Conservation (phyloP, 2,888 invertebrate species). For the Julus scanicus region DNA sequence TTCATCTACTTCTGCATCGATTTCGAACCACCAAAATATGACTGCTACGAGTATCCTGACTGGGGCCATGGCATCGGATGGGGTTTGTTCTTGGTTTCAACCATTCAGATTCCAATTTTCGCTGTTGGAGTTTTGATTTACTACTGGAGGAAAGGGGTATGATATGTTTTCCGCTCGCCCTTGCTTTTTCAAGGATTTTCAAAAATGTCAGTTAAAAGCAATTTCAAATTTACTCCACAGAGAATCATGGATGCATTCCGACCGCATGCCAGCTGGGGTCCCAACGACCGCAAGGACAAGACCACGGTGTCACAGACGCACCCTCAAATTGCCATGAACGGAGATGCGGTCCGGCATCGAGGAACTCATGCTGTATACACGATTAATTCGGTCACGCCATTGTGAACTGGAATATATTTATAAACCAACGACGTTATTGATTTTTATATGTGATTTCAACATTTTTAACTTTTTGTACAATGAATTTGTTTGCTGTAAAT, state of each 20-base stretch:
- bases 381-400: neutral
- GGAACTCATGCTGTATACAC: neutral
- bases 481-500: neutral
- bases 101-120: conserved; percentile 62
- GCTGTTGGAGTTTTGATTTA: conserved; percentile 58
- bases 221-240: conserved; percentile 57
- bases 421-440: neutral
- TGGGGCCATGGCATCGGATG: conserved; percentile 62
- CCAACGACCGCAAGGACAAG: conserved; percentile 55
- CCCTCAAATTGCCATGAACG: neutral
- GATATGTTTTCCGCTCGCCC: neutral
- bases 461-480: neutral
- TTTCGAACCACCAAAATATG: conserved; percentile 59
- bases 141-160: conserved; percentile 59
- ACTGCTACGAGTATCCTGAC: conserved; percentile 61
- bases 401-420: neutral
- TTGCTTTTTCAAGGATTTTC: neutral
- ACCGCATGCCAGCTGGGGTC: conserved; percentile 62
- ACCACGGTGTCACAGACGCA: neutral
- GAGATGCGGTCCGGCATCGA: neutral
- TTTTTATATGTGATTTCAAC: neutral
- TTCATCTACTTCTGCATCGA: conserved; percentile 61
- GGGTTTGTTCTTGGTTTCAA: conserved; percentile 61
- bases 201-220: neutral
- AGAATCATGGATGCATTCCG: conserved; percentile 59